Evolutionary conservation across 2,113 vertebrate species (phyloP).

Genomic region (Xenopus borealis): DNA sequence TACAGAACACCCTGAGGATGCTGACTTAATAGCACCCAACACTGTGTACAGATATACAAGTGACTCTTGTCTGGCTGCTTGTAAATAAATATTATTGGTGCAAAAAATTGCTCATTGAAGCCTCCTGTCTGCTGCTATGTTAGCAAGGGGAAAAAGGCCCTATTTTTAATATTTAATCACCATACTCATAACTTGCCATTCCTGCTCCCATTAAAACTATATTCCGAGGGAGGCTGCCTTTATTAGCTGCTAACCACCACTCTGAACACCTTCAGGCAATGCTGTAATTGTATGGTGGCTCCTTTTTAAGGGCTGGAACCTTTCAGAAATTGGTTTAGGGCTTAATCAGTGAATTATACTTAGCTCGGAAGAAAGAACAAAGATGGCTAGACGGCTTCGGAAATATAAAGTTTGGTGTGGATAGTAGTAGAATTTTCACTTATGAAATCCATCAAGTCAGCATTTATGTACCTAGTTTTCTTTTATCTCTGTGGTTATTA

Average conservation of each 20-base stretch:
- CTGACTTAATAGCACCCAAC: slow-evolving; percentile 2
- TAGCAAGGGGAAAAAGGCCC: slow-evolving; percentile 9
- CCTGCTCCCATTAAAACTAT: not conserved
- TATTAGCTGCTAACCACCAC: slow-evolving; percentile 16
- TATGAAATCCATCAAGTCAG: not conserved
- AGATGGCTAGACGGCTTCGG: slow-evolving; percentile 26
- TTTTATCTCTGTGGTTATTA: too few species aligned
- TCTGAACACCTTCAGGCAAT: slow-evolving; percentile 30
- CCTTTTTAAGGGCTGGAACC: slow-evolving; percentile 4
- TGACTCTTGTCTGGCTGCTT: not conserved
- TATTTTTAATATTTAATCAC: slow-evolving; percentile 8
- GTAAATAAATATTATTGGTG: slow-evolving; percentile 9
- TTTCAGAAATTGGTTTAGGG: slow-evolving; percentile 8
- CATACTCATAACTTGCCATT: not conserved
- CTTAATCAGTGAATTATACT: slow-evolving; percentile 15
- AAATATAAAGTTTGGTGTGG: slow-evolving; percentile 25
- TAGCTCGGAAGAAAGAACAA: slow-evolving; percentile 11
- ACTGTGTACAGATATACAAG: not conserved
- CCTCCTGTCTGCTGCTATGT: slow-evolving; percentile 5
- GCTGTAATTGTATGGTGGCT: slow-evolving; percentile 24
- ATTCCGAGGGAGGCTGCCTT: slow-evolving; percentile 20
- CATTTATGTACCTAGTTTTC: too few species aligned
- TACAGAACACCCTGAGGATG: slow-evolving; percentile 1
- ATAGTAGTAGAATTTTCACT: not conserved
- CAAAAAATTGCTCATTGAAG: not conserved